Percentiles rank a stretch among this genome's conserved stretches.
Conservation (phyloP, 1,140 invertebrate genomes). For the Drosophila malerkotliana region DNA sequence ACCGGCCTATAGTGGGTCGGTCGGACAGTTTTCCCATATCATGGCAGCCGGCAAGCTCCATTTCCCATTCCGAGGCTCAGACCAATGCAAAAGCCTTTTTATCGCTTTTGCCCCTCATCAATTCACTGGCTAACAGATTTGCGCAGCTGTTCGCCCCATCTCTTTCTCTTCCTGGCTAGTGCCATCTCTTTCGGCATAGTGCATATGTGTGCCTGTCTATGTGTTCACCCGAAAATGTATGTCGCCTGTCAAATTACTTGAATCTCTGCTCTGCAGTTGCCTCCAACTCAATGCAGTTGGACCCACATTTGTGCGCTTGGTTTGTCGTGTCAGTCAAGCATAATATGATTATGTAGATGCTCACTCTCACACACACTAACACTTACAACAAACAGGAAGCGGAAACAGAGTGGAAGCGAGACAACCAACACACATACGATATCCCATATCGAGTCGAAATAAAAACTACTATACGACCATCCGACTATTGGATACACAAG, state of each 20-base stretch:
- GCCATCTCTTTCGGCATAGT: slow-evolving; percentile 11
- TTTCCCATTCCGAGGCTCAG: slow-evolving; percentile 34
- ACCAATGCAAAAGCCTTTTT: slow-evolving; percentile 74
- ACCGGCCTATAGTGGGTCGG: too few relatives aligned
- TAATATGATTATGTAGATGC: slow-evolving; percentile 82
- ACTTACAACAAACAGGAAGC: slow-evolving; percentile 26
- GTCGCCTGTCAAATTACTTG: slow-evolving; percentile 81
- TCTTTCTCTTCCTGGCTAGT: background rate
- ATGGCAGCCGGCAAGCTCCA: slow-evolving; percentile 51
- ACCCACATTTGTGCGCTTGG: slow-evolving; percentile 81
- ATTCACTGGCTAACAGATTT: slow-evolving; percentile 80
- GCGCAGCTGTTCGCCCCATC: slow-evolving; percentile 55
- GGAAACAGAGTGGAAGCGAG: slow-evolving; percentile 19
- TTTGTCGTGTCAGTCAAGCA: slow-evolving; percentile 80
- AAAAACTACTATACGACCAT: slow-evolving; percentile 41
- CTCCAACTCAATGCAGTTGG: slow-evolving; percentile 70
- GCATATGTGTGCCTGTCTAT: slow-evolving; percentile 14
- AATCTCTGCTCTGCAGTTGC: slow-evolving; percentile 63
- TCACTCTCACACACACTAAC: slow-evolving; percentile 26
- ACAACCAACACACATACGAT: background rate
- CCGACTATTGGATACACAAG: slow-evolving; percentile 40
- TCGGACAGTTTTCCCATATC: slow-evolving; percentile 61
- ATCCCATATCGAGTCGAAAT: slow-evolving; percentile 9
- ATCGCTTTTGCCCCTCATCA: slow-evolving; percentile 78
- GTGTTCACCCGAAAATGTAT: slow-evolving; percentile 70